Conservation (phyloP, 2,797 vertebrate genomes). For the Parauchenoglanis punctatus region DNA sequence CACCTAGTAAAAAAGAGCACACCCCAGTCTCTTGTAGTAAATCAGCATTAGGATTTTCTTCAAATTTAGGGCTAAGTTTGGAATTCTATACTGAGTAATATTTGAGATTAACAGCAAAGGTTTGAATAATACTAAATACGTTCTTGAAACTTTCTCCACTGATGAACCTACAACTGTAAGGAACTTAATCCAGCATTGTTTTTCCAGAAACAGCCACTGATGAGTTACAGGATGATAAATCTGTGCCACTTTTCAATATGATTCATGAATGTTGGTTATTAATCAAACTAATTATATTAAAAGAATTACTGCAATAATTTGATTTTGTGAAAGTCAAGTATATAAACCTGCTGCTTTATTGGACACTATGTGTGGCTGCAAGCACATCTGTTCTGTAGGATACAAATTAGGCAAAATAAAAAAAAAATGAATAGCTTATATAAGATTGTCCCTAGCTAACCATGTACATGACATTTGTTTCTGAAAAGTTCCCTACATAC, state of each 20-base stretch:
- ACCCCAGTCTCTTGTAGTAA: constrained; percentile 5
- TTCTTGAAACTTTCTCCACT: not conserved
- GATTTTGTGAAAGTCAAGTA: not conserved
- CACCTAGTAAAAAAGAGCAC: constrained; percentile 17
- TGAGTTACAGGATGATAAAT: not conserved
- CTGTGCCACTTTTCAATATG: not conserved
- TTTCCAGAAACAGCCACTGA: not conserved
- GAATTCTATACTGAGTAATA: constrained; percentile 18
- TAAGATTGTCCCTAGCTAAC: not conserved
- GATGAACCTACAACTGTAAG: not conserved
- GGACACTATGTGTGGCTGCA: not conserved
- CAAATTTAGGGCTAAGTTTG: not conserved
- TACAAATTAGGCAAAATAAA: not conserved
- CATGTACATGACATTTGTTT: not conserved
- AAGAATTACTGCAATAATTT: not conserved
- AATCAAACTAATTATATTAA: not conserved
- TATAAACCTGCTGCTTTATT: not conserved
- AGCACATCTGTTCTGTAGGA: not conserved
- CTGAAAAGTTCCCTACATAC: not conserved
- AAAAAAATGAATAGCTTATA: not conserved
- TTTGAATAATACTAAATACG: not conserved
- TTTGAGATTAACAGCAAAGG: not conserved
- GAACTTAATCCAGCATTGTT: not conserved
- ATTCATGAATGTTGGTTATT: not conserved
- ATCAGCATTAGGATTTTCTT: constrained; percentile 5